Evolutionary conservation across 2,888 invertebrate species (phyloP).

Genomic region (Hemistola chrysoprasaria): DNA sequence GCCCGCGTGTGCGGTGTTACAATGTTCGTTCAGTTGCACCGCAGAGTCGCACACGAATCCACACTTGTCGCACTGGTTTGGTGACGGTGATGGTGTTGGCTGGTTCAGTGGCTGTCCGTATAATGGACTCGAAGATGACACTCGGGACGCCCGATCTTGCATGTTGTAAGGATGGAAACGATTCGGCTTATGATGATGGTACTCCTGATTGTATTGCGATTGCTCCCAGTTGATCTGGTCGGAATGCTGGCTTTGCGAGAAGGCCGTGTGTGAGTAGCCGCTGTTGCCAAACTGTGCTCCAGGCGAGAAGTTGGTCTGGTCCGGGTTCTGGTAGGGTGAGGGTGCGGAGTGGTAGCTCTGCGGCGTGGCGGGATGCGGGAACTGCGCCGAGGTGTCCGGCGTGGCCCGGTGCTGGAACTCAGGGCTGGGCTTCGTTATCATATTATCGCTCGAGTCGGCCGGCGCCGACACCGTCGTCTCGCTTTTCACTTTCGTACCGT

Average conservation of each 20-base stretch:
- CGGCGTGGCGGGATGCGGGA: constrained; percentile 85
- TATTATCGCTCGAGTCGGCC: constrained; percentile 88
- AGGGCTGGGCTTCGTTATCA: constrained; percentile 84
- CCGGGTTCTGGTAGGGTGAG: constrained; percentile 84
- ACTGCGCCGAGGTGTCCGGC: constrained; percentile 80
- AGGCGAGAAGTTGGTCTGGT: constrained; percentile 82
- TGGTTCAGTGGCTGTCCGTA: constrained; percentile 83
- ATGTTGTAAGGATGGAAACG: constrained; percentile 79
- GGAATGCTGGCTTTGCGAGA: constrained; percentile 74
- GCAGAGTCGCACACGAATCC: constrained; percentile 90
- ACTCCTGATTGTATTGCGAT: constrained; percentile 71
- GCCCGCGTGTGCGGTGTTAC: constrained; percentile 85
- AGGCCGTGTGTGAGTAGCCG: constrained; percentile 75
- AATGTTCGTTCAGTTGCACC: constrained; percentile 88
- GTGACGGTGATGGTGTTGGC: constrained; percentile 87
- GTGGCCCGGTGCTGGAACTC: constrained; percentile 82
- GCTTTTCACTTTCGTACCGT: constrained; percentile 82
- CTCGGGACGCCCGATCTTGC: constrained; percentile 78
- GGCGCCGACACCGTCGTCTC: constrained; percentile 85
- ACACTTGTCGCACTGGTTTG: constrained; percentile 92
- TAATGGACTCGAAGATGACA: constrained; percentile 78
- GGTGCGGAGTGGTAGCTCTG: constrained; percentile 86
- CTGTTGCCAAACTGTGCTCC: constrained; percentile 76
- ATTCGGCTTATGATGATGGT: constrained; percentile 68
- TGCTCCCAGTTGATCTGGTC: constrained; percentile 77